Conservation (phyloP, 2,113 vertebrate species). For the Equus przewalskii region DNA sequence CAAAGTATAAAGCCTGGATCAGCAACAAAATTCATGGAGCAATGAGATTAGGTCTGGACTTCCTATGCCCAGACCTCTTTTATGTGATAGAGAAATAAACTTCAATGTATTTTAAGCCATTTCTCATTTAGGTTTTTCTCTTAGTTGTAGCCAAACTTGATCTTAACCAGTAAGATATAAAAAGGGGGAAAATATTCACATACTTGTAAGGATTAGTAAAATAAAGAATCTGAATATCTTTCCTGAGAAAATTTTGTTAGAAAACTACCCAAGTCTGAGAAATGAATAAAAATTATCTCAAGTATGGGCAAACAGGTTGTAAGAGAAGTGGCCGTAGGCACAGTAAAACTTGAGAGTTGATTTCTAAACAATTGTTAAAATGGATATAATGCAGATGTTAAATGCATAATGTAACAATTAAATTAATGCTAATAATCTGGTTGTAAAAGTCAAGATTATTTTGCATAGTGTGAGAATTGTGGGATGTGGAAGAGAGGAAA, state of each 20-base stretch:
- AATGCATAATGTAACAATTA: neutral
- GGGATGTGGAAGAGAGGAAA: neutral
- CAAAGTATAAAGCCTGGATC: no score
- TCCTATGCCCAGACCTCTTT: neutral
- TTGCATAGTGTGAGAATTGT: neutral
- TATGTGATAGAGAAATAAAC: neutral
- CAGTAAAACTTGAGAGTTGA: neutral
- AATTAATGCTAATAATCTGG: neutral
- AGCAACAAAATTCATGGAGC: neutral
- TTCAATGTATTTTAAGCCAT: neutral
- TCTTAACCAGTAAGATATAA: neutral
- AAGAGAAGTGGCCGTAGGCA: neutral
- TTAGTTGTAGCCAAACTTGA: neutral
- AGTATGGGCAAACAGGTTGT: neutral
- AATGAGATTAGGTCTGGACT: neutral
- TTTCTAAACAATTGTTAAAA: neutral
- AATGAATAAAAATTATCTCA: neutral
- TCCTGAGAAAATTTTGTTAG: neutral
- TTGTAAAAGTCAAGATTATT: neutral
- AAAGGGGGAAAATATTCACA: neutral
- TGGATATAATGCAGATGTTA: neutral
- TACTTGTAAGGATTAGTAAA: neutral
- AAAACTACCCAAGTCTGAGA: neutral
- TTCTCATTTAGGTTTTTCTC: neutral
- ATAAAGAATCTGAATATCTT: neutral